Evolutionary conservation across 2,888 invertebrate genomes (phyloP).

Genomic region (Epinotia nisella): DNA sequence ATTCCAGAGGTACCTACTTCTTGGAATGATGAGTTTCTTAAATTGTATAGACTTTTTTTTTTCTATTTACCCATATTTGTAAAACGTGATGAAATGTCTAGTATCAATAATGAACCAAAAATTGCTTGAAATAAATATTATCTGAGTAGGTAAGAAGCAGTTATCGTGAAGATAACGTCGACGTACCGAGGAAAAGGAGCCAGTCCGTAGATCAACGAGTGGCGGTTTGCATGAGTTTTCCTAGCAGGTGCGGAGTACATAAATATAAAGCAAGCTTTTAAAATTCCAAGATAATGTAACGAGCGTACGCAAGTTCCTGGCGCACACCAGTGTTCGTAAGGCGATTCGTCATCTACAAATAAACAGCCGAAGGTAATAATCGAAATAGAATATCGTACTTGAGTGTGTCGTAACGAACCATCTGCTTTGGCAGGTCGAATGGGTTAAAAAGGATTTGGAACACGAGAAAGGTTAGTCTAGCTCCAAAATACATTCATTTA

Average conservation of each 20-base stretch:
- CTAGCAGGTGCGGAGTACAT: constrained; percentile 53
- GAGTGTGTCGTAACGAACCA: constrained; percentile 73
- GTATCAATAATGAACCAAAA: too few relatives aligned
- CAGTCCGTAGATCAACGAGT: constrained; percentile 47
- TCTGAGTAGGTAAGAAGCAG: neutral
- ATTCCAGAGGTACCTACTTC: too few relatives aligned
- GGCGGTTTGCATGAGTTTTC: constrained; percentile 40
- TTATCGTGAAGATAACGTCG: neutral
- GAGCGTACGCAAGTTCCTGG: constrained; percentile 64
- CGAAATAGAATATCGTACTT: constrained; percentile 81
- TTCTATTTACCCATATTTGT: too few relatives aligned
- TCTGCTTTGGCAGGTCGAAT: constrained; percentile 71
- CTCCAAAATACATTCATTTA: constrained; percentile 41
- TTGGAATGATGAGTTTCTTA: too few relatives aligned
- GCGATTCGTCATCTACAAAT: constrained; percentile 82
- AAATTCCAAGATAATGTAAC: constrained; percentile 81
- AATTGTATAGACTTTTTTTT: too few relatives aligned
- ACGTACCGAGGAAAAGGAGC: constrained; percentile 5
- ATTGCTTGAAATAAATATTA: neutral
- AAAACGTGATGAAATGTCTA: too few relatives aligned
- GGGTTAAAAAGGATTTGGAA: constrained; percentile 67
- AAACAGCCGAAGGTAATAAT: constrained; percentile 83
- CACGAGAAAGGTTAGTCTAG: constrained; percentile 45
- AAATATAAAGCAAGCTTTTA: constrained; percentile 74
- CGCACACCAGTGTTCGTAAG: constrained; percentile 63